A percentile compares a stretch with the other conserved stretches of the same genome.
Conservation (phyloP, 2,888 invertebrate genomes). For the Hanleya hanleyi region DNA sequence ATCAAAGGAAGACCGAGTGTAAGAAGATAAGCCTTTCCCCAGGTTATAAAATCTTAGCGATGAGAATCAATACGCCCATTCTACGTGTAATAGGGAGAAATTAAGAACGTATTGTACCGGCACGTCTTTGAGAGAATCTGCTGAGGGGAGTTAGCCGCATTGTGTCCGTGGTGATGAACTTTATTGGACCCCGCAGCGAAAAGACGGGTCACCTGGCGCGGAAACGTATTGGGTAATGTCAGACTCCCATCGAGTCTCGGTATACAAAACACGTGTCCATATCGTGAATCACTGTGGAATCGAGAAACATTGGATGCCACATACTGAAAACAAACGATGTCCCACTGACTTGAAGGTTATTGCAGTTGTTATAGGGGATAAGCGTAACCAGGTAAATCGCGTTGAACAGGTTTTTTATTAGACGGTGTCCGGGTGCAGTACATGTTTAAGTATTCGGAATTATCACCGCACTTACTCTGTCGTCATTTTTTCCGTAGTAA, state of each 20-base stretch:
- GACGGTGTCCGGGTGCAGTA: too few species aligned
- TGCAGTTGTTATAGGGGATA: too few species aligned
- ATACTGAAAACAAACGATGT: too few species aligned
- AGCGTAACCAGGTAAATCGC: too few species aligned
- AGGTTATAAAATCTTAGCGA: neutral
- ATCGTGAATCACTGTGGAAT: too few species aligned
- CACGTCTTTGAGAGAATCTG: neutral
- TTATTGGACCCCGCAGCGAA: neutral
- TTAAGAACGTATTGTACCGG: neutral
- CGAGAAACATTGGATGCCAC: too few species aligned
- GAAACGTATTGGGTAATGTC: neutral
- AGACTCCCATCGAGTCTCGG: neutral
- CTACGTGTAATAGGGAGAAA: neutral
- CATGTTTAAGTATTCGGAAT: too few species aligned
- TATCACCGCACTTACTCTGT: too few species aligned
- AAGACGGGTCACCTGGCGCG: neutral
- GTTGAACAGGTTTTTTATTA: too few species aligned
- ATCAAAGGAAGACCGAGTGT: neutral
- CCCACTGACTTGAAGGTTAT: too few species aligned
- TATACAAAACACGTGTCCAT: neutral
- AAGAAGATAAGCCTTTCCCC: neutral
- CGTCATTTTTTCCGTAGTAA: too few species aligned
- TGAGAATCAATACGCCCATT: neutral
- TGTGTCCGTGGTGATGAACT: neutral
- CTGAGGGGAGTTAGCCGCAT: neutral